phyloP scores from a whole-genome alignment of 1,140 invertebrate genomes.

The Agrilus planipennis region DNA sequence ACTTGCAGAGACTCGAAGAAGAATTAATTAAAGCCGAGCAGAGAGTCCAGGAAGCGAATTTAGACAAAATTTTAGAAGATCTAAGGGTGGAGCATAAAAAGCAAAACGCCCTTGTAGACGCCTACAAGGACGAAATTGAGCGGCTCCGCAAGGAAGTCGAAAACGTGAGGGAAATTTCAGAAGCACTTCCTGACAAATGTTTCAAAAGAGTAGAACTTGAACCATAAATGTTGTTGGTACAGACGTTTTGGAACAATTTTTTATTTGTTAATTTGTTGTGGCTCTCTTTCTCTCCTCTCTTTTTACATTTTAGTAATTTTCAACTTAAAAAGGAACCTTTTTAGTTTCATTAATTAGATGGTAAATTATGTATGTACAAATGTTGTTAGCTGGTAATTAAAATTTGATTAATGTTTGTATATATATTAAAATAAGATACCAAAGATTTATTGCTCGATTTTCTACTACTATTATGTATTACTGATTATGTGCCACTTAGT shows the following conservation, averaged over 20 bases:
- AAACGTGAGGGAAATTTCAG: conserved; percentile 75
- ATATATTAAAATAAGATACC: too few relatives aligned
- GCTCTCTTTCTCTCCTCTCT: too few relatives aligned
- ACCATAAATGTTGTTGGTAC: conserved; percentile 18
- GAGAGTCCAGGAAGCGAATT: conserved; percentile 56
- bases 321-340: too few relatives aligned
- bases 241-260: too few relatives aligned
- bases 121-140: conserved; percentile 69
- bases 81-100: conserved; percentile 59
- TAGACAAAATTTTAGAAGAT: conserved; percentile 61
- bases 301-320: too few relatives aligned
- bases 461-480: too few relatives aligned
- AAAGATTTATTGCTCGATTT: too few relatives aligned
- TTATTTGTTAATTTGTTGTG: conserved; percentile 1
- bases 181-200: conserved; percentile 72
- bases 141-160: conserved; percentile 65
- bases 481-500: too few relatives aligned
- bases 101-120: conserved; percentile 67
- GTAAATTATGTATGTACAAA: too few relatives aligned
- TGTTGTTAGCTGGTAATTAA: too few relatives aligned
- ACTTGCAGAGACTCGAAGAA: conserved; percentile 59
- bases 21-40: conserved; percentile 61
- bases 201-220: conserved; percentile 37
- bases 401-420: too few relatives aligned
- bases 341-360: too few relatives aligned